Evolutionary conservation across 2,888 invertebrate genomes (phyloP).

Genomic region (Operophtera brumata): DNA sequence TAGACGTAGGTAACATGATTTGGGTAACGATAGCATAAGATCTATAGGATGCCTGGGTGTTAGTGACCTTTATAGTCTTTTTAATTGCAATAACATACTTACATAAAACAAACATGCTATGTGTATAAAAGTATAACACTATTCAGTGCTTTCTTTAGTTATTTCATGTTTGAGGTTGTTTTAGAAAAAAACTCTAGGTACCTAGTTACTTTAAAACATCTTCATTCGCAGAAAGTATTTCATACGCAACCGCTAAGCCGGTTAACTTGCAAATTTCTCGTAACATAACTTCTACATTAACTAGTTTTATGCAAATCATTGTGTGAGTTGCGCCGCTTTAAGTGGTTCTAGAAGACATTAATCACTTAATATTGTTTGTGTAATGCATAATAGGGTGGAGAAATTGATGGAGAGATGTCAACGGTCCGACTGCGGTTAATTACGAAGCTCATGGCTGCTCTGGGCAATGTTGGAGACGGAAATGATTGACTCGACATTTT

Average conservation of each 20-base stretch:
- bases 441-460: slow-evolving; percentile 48
- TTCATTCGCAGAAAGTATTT: slow-evolving; percentile 17
- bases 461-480: slow-evolving; percentile 23
- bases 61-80: slow-evolving; percentile 27
- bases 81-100: slow-evolving; percentile 4
- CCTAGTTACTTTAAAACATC: slow-evolving; percentile 13
- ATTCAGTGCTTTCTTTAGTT: not conserved
- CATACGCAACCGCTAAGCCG: slow-evolving; percentile 17
- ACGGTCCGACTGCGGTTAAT: slow-evolving; percentile 68
- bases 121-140: not conserved
- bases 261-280: slow-evolving; percentile 26
- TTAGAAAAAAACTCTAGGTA: slow-evolving; percentile 4
- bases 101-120: not conserved
- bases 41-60: slow-evolving; percentile 23
- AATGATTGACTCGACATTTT: slow-evolving; percentile 36
- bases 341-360: slow-evolving; percentile 68
- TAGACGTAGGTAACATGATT: slow-evolving; percentile 30
- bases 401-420: slow-evolving; percentile 74
- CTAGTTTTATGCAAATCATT: slow-evolving; percentile 76
- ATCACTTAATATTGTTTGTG: slow-evolving; percentile 75
- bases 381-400: slow-evolving; percentile 61
- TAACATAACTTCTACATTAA: slow-evolving; percentile 66
- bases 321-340: slow-evolving; percentile 58
- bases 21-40: slow-evolving; percentile 31
- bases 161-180: not conserved